Conservation (phyloP, 2,888 invertebrate genomes). For the Brenthis ino region DNA sequence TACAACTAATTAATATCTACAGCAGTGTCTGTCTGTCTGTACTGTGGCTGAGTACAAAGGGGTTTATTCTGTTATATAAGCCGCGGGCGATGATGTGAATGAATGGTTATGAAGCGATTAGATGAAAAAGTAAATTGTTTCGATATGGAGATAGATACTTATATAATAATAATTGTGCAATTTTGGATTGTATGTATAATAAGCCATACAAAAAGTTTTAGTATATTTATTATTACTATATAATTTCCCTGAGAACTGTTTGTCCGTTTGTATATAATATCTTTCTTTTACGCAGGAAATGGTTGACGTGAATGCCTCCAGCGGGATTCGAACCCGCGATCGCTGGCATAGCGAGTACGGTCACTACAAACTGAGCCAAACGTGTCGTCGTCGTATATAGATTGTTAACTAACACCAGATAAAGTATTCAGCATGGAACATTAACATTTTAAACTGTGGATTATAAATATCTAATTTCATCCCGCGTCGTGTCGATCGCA, state of each 20-base stretch:
- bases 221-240: too few species aligned
- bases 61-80: constrained; percentile 17
- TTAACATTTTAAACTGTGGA: constrained; percentile 33
- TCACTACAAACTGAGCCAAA: too few species aligned
- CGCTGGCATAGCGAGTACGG: too few species aligned
- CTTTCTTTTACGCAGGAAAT: too few species aligned
- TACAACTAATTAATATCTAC: constrained; percentile 32
- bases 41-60: constrained; percentile 27
- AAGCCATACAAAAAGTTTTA: too few species aligned
- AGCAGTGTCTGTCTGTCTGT: constrained; percentile 25
- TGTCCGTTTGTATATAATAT: too few species aligned
- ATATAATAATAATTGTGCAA: neutral
- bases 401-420: neutral
- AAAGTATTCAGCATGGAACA: neutral
- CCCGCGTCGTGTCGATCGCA: constrained; percentile 16
- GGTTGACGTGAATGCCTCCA: too few species aligned
- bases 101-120: constrained; percentile 42
- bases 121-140: constrained; percentile 34
- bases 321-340: too few species aligned
- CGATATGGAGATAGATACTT: neutral
- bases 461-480: constrained; percentile 28
- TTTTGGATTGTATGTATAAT: too few species aligned
- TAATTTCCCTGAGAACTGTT: too few species aligned
- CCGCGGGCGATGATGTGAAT: constrained; percentile 31
- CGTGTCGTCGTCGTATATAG: too few species aligned